phyloP scores from a whole-genome alignment of 1,140 invertebrate species.

The Eumaeus atala region DNA sequence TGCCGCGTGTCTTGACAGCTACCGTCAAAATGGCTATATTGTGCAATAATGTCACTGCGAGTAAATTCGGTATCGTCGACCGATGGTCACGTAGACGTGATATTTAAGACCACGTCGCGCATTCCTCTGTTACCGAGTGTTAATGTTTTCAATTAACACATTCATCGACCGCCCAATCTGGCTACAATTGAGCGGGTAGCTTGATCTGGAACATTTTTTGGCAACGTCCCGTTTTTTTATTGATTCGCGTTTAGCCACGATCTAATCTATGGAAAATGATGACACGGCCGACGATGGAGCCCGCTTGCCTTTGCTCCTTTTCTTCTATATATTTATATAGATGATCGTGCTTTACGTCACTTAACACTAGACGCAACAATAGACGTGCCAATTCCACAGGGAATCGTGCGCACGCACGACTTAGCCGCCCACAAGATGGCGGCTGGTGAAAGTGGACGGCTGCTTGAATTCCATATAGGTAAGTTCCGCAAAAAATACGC shows the following conservation, averaged over 20 bases:
- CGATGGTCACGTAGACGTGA: neutral
- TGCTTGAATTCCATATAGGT: slow-evolving; percentile 26
- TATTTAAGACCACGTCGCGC: neutral
- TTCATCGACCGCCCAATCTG: too few species aligned
- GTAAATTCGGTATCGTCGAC: too few species aligned
- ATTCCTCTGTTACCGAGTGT: slow-evolving; percentile 3
- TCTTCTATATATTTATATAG: neutral
- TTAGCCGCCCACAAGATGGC: slow-evolving; percentile 56
- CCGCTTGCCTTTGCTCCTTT: too few species aligned
- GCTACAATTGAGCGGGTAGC: too few species aligned
- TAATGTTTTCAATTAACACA: neutral
- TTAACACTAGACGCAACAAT: slow-evolving; percentile 35
- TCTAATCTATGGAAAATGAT: too few species aligned
- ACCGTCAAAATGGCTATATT: too few species aligned
- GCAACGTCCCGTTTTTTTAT: too few species aligned
- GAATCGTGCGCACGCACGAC: slow-evolving; percentile 38
- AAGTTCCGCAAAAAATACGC: slow-evolving; percentile 3
- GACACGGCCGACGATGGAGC: too few species aligned
- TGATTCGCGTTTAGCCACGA: too few species aligned
- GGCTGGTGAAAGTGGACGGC: slow-evolving; percentile 60
- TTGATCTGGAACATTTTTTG: too few species aligned
- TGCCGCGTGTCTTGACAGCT: too few species aligned
- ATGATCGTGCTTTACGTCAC: slow-evolving; percentile 29
- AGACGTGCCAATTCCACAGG: slow-evolving; percentile 55
- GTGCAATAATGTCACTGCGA: too few species aligned